Percentiles rank a stretch among this genome's conserved stretches.
These are phyloP conservation scores for Trissolcus basalis DNA, from an alignment of 1,140 invertebrate genomes.

Conservation along the genomic window DNA sequence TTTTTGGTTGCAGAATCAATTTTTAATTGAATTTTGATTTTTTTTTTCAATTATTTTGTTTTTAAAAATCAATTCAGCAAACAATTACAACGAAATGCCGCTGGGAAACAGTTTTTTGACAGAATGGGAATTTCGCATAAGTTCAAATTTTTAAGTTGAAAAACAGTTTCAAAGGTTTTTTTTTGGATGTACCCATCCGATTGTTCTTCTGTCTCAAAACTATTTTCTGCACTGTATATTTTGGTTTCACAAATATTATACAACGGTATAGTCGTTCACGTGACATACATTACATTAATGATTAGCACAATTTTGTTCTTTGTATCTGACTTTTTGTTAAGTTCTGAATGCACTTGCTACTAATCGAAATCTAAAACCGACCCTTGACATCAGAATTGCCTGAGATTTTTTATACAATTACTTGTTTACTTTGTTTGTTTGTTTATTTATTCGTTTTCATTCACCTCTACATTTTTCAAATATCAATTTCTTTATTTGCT, in stretches of 20 bases:
- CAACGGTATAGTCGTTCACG: slow-evolving; percentile 16
- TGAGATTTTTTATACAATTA: not conserved
- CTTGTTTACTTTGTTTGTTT: not conserved
- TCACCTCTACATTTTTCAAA: not conserved
- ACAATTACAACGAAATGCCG: not conserved
- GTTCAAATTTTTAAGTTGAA: not conserved
- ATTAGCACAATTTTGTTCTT: slow-evolving; percentile 30
- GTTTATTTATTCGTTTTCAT: not conserved
- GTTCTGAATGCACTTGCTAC: not conserved
- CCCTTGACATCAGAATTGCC: not conserved
- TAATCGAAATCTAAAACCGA: not conserved
- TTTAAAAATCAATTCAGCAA: not conserved
- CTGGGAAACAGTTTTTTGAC: slow-evolving; percentile 2
- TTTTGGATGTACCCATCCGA: not conserved
- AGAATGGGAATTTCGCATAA: not conserved
- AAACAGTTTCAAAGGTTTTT: too few species aligned
- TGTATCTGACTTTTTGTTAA: slow-evolving; percentile 8
- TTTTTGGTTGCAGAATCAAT: not conserved
- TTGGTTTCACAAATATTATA: slow-evolving; percentile 26
- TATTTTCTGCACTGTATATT: not conserved
- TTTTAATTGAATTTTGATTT: too few species aligned
- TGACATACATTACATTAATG: slow-evolving; percentile 28
- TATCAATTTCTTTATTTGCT: too few species aligned
- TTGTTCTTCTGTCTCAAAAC: not conserved
- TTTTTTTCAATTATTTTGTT: not conserved